Evolutionary conservation across 2,888 invertebrate species (phyloP).

Genomic region (Gandaritis pyraliata): DNA sequence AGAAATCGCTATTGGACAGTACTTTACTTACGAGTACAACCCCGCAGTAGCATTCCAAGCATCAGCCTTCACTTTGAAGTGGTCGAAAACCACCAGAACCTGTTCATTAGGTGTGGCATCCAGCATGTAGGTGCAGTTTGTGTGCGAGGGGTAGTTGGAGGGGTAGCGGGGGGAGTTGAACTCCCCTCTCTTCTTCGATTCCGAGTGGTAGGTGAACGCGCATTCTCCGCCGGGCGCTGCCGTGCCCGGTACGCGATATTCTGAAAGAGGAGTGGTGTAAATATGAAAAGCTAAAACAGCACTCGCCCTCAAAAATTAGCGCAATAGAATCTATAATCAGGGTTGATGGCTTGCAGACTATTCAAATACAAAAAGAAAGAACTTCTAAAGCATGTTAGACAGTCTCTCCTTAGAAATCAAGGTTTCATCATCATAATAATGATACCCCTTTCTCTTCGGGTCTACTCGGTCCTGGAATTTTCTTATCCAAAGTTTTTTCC

Average conservation of each 20-base stretch:
- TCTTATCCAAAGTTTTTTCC: too few relatives aligned
- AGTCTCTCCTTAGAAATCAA: too few relatives aligned
- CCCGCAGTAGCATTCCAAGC: slow-evolving; percentile 89
- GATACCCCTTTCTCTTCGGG: too few relatives aligned
- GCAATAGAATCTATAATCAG: too few relatives aligned
- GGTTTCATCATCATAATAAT: too few relatives aligned
- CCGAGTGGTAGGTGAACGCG: slow-evolving; percentile 95
- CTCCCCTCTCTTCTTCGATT: slow-evolving; percentile 93
- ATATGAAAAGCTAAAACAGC: too few relatives aligned
- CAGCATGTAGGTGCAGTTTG: slow-evolving; percentile 97
- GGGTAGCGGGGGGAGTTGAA: slow-evolving; percentile 98
- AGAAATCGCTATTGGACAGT: too few relatives aligned
- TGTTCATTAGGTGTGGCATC: slow-evolving; percentile 94
- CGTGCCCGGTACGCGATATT: slow-evolving; percentile 97
- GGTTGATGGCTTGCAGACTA: too few relatives aligned
- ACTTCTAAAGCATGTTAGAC: too few relatives aligned
- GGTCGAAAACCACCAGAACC: slow-evolving; percentile 95
- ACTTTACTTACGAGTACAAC: slow-evolving; percentile 67
- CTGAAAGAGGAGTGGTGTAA: slow-evolving; percentile 68
- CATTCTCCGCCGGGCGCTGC: slow-evolving; percentile 96
- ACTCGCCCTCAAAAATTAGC: too few relatives aligned
- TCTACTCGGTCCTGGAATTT: too few relatives aligned
- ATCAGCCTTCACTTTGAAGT: slow-evolving; percentile 94
- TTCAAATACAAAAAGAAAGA: too few relatives aligned
- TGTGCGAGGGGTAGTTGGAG: slow-evolving; percentile 97